Evolutionary conservation across 1,140 invertebrate genomes (phyloP).

Genomic region (Rhopalosiphum padi): DNA sequence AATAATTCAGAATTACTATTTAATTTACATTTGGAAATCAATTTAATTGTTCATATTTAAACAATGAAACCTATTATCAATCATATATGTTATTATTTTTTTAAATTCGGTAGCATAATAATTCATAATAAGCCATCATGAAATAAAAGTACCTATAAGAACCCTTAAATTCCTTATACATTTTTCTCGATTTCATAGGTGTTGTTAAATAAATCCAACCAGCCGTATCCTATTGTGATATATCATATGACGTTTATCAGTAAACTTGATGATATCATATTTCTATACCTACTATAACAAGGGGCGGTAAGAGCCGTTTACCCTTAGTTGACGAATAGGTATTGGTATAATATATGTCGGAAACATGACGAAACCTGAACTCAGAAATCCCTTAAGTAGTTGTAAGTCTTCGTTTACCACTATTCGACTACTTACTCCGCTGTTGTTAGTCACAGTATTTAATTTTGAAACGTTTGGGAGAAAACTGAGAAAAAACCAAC

Average conservation of each 20-base stretch:
- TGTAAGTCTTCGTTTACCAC: slow-evolving; percentile 46
- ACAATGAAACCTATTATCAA: not conserved
- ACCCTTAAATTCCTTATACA: not conserved
- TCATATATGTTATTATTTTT: slow-evolving; percentile 12
- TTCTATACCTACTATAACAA: not conserved
- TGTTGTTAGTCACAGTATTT: not conserved
- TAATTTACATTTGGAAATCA: not conserved
- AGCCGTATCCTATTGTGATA: not conserved
- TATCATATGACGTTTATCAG: slow-evolving; percentile 14
- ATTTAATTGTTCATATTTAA: not conserved
- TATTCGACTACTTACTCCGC: slow-evolving; percentile 10
- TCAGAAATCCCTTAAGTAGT: slow-evolving; percentile 54
- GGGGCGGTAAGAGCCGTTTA: not conserved
- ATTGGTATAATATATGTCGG: not conserved
- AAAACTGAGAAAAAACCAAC: not conserved
- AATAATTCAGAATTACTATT: not conserved
- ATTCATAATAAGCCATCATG: not conserved
- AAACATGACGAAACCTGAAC: slow-evolving; percentile 47
- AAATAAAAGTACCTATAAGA: not conserved
- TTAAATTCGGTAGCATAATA: not conserved
- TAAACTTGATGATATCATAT: not conserved
- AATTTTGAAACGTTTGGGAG: slow-evolving; percentile 25
- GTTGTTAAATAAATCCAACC: not conserved
- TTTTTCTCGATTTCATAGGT: not conserved
- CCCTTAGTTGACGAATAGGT: not conserved